Conservation (phyloP, 2,797 vertebrate species). For the Epinephelus malabaricus region DNA sequence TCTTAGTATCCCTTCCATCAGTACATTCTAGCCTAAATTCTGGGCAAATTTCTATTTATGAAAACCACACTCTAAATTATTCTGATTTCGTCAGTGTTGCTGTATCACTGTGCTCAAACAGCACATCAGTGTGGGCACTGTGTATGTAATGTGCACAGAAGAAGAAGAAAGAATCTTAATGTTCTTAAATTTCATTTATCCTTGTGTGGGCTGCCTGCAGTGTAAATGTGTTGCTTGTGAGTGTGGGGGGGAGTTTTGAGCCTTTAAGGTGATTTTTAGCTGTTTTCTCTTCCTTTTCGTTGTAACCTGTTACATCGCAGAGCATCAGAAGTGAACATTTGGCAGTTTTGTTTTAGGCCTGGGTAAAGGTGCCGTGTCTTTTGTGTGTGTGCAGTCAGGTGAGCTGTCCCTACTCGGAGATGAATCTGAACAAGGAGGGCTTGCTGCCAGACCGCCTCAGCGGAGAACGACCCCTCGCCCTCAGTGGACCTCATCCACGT, state of each 20-base stretch:
- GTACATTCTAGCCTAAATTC: not conserved
- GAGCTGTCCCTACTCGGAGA: conserved; percentile 93
- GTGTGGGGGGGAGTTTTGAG: conserved; percentile 43
- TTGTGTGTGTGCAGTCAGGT: conserved; percentile 82
- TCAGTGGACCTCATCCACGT: conserved; percentile 79
- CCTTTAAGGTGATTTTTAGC: conserved; percentile 23
- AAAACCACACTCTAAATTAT: not conserved
- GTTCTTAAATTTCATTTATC: conserved; percentile 59
- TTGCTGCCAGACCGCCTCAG: conserved; percentile 90
- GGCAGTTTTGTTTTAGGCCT: not conserved
- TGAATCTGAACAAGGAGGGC: conserved; percentile 92
- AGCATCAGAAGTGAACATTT: conserved; percentile 6
- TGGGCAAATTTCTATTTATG: not conserved
- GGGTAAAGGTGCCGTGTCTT: conserved; percentile 4
- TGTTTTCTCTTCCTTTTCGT: conserved; percentile 25
- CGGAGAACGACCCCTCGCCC: conserved; percentile 84
- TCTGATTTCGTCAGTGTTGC: not conserved
- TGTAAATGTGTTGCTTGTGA: conserved; percentile 55
- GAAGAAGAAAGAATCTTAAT: conserved; percentile 26
- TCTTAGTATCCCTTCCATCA: not conserved
- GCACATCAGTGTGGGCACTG: not conserved
- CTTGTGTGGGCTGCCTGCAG: conserved; percentile 58
- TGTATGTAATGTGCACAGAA: conserved; percentile 18
- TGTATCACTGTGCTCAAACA: not conserved
- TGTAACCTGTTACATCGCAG: conserved; percentile 15